A percentile compares a stretch with the other conserved stretches of the same genome.
Conservation (phyloP, 2,113 vertebrate genomes). For the Eublepharis macularius region DNA sequence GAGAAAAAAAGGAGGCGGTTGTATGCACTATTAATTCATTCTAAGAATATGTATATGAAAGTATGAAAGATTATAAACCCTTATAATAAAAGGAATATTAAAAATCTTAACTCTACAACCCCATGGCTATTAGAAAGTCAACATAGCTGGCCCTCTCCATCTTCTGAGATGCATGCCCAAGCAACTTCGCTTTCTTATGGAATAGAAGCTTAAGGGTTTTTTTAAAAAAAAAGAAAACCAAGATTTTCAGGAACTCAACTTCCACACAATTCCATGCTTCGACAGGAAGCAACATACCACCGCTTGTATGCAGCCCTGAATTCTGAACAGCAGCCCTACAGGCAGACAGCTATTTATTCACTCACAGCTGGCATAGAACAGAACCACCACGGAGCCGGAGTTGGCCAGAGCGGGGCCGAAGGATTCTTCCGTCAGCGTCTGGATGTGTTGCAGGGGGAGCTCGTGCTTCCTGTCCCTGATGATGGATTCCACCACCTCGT, state of each 20-base stretch:
- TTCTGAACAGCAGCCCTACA: neutral
- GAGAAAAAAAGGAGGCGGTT: no score
- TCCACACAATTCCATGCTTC: neutral
- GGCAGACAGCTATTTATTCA: constrained; percentile 22
- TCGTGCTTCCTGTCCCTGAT: constrained; percentile 78
- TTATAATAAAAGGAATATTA: no score
- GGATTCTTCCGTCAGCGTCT: constrained; percentile 81
- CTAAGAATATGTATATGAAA: no score
- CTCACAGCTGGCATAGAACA: constrained; percentile 94
- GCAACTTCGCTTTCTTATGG: neutral
- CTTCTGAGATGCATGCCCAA: no score
- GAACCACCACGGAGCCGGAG: constrained; percentile 73
- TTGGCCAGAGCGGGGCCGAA: constrained; percentile 72
- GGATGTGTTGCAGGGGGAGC: constrained; percentile 75
- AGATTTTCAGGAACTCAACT: neutral
- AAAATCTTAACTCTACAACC: no score
- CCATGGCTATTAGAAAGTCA: no score
- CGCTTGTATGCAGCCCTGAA: neutral
- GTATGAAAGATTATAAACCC: no score
- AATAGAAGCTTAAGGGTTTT: no score
- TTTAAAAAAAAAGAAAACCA: no score
- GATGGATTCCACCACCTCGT: constrained; percentile 86
- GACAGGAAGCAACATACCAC: neutral
- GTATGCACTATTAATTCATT: no score
- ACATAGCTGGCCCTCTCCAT: no score